These are phyloP conservation scores for Bettongia penicillata DNA, from an alignment of 2,113 vertebrate species.

Conservation along the genomic window DNA sequence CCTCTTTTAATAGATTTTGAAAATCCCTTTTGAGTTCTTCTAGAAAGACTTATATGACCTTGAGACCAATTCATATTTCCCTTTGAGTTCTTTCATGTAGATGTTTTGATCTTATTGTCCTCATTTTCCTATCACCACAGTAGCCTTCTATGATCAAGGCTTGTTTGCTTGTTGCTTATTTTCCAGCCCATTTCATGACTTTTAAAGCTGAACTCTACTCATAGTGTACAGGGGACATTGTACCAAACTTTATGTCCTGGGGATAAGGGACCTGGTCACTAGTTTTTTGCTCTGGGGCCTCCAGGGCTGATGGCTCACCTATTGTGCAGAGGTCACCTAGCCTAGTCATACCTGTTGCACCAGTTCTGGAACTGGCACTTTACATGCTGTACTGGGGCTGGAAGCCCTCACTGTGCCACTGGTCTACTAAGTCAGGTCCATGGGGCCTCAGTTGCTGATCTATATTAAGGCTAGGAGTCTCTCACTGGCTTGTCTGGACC, in stretches of 20 bases:
- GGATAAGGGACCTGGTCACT: background rate
- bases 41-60: background rate
- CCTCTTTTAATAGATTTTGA: background rate
- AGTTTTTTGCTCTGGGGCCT: too few species aligned
- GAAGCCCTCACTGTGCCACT: background rate
- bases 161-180: background rate
- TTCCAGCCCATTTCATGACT: background rate
- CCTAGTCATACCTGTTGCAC: background rate
- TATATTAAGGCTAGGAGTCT: background rate
- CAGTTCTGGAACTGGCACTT: background rate
- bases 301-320: background rate
- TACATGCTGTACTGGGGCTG: background rate
- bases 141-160: background rate
- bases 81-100: background rate
- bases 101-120: background rate
- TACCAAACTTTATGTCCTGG: background rate
- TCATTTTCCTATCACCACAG: background rate
- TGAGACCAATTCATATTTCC: background rate
- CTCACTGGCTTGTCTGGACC: background rate
- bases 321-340: background rate
- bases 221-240: background rate
- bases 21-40: background rate
- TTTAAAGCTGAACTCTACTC: background rate
- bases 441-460: background rate
- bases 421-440: background rate